Percentiles rank a stretch among this genome's conserved stretches.
phyloP scores from a whole-genome alignment of 1,140 invertebrate genomes.

The Adoxophyes honmai region DNA sequence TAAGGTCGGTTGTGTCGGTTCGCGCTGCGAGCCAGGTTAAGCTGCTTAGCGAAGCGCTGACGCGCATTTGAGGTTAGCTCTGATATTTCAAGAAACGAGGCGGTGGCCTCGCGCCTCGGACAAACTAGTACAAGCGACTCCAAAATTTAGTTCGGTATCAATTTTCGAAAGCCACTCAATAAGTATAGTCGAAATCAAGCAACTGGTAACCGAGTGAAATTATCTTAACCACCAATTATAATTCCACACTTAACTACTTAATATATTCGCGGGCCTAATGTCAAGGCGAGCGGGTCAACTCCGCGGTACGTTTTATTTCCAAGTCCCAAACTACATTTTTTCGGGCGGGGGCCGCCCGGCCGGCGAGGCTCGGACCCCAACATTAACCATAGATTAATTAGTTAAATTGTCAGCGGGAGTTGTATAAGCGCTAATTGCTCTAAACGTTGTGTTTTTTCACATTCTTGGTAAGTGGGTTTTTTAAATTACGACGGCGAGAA shows the following conservation, averaged over 20 bases:
- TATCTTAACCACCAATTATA: no score
- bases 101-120: slow-evolving; percentile 36
- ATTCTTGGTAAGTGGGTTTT: slow-evolving; percentile 62
- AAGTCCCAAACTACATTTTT: slow-evolving; percentile 17
- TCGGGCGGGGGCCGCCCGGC: slow-evolving; percentile 25
- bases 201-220: no score
- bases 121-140: slow-evolving; percentile 36
- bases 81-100: slow-evolving; percentile 61
- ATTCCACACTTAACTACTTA: no score
- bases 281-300: no score
- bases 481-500: slow-evolving; percentile 57
- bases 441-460: slow-evolving; percentile 66
- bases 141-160: slow-evolving; percentile 25
- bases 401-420: slow-evolving; percentile 52
- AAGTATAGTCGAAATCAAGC: no score
- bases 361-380: slow-evolving; percentile 15
- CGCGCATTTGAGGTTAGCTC: slow-evolving; percentile 54
- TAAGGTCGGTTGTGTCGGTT: slow-evolving; percentile 22
- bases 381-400: slow-evolving; percentile 55
- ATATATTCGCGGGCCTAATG: no score
- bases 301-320: no score
- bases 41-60: slow-evolving; percentile 62
- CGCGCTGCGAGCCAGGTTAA: slow-evolving; percentile 48
- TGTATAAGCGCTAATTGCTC: slow-evolving; percentile 61
- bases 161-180: slow-evolving; percentile 10